Conservation (phyloP, 1,140 invertebrate genomes). For the Neotoxoptera formosana region DNA sequence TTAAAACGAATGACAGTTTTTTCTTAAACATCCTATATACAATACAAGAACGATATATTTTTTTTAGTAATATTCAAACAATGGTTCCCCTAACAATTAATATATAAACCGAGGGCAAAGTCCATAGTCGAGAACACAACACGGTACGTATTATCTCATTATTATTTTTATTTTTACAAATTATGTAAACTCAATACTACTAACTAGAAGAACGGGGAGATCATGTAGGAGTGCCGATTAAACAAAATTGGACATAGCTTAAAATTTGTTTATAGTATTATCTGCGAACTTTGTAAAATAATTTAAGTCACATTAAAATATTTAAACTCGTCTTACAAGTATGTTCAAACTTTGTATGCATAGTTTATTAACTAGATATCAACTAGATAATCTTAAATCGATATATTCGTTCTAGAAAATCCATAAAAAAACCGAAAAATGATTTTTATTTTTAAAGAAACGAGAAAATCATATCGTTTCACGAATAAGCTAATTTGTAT, state of each 20-base stretch:
- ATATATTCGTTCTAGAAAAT: background rate
- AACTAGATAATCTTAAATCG: background rate
- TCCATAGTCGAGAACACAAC: background rate
- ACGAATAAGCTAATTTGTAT: too few species aligned
- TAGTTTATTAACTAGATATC: background rate
- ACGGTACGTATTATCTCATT: too few species aligned
- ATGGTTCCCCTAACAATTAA: accelerated
- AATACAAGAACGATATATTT: background rate
- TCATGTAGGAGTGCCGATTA: background rate
- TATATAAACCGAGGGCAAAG: background rate
- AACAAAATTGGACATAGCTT: background rate
- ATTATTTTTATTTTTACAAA: too few species aligned
- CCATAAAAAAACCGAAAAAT: background rate
- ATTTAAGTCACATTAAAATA: too few species aligned
- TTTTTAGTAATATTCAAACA: background rate
- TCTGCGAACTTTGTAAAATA: background rate
- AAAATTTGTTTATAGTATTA: background rate
- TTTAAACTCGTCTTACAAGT: too few species aligned
- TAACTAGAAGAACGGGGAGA: too few species aligned
- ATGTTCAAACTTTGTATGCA: background rate
- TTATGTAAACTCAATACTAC: too few species aligned
- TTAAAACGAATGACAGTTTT: background rate
- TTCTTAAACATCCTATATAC: background rate
- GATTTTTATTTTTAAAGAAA: background rate
- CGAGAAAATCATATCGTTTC: background rate